Conservation (phyloP, 2,888 invertebrate genomes). For the Oxyteleia sp. region DNA sequence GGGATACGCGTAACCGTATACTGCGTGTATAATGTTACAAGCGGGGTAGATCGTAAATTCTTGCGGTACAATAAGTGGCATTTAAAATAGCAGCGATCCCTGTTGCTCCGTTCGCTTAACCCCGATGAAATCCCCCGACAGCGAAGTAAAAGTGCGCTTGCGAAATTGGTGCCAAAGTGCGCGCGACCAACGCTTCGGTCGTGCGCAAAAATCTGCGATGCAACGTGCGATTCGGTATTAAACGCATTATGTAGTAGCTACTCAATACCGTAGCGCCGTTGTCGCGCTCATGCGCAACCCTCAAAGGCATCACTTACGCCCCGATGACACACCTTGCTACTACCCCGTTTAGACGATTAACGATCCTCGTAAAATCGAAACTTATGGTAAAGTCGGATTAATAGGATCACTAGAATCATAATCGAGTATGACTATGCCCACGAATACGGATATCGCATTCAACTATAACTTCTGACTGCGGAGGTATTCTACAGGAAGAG, state of each 20-base stretch:
- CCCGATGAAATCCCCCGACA: no score
- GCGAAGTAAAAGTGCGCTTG: not conserved
- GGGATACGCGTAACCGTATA: no score
- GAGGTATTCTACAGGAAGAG: conserved; percentile 39
- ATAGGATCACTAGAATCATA: conserved; percentile 65
- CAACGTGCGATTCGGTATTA: conserved; percentile 27
- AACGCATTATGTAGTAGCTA: conserved; percentile 72
- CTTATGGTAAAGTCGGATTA: conserved; percentile 70
- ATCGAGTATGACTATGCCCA: conserved; percentile 55
- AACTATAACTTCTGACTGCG: conserved; percentile 44
- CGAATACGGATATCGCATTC: conserved; percentile 58
- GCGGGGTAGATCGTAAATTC: no score
- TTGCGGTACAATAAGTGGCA: no score
- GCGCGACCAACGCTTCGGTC: no score
- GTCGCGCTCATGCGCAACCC: conserved; percentile 76
- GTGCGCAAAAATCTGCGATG: conserved; percentile 31
- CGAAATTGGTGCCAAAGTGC: not conserved
- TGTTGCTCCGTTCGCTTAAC: no score
- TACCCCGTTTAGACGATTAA: conserved; percentile 64
- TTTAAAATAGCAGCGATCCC: no score
- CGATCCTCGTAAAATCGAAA: conserved; percentile 69
- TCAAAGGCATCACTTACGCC: conserved; percentile 71
- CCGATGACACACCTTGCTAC: conserved; percentile 68
- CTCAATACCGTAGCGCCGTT: conserved; percentile 74
- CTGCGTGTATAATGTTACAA: no score